Evolutionary conservation across 2,888 invertebrate genomes (phyloP), one percentile per base, ranked within the genome.

Genomic region (Eupithecia abbreviata): DNA sequence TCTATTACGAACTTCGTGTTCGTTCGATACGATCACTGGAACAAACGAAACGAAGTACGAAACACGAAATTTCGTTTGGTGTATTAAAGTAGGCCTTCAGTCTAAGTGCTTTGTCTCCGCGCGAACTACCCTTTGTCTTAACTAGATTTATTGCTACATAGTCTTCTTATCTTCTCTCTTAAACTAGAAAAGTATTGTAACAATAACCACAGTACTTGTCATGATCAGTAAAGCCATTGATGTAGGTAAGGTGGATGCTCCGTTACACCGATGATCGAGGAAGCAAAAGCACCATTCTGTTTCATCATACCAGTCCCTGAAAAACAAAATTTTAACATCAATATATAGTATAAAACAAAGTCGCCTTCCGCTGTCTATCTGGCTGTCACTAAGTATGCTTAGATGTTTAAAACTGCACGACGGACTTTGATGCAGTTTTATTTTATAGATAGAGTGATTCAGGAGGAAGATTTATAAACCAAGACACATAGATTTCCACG

Each of bases 211-310:
- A 80, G 86, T 80, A 82, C 83, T 85, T 79, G 88, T 84, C 71
- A 87, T 82, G 6, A 90, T 87, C 83, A 92, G 83, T 79, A 90
- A 84, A 70, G 87, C 84, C 79, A 91, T 84, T 81, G 95, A 92
- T 58, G 85, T 83, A 47, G 89, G 84, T 30, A 87, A 78, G 55
- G 83, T 82, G 6, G 91, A 77, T 6, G 95, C 95, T 66, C 93
- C 90, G 86, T 98, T 98, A 91, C 98, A 98, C 85, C 98, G 96
- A 88, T 98, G 97, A 90, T 98, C 98, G 81, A 98, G 96, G 89
- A 98, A 98, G 89, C 98, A 98, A 90, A 98, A 98, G 90, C 98
- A 98, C 96, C 97, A 98, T 62, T 96, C 96, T 9, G 97, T 97
- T 83, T 97, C 96, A 80, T 97, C 97, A 87, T 97, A 98, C 94